phyloP scores from a whole-genome alignment of 2,113 vertebrate genomes.

The Corythornis madagascariensis region DNA sequence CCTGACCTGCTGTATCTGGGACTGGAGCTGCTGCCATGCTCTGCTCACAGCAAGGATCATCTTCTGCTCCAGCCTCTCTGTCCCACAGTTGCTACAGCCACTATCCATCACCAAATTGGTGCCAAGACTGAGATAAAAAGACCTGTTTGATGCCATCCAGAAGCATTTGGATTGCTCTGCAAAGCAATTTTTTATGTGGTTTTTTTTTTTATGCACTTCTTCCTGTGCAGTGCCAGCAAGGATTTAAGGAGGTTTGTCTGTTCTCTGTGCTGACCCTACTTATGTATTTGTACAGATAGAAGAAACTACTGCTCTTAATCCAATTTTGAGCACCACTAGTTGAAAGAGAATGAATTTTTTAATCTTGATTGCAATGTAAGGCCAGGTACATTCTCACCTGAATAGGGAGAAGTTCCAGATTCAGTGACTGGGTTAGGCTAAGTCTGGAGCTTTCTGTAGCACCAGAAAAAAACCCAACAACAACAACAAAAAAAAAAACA shows the following conservation, averaged over 20 bases:
- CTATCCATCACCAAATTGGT: background rate
- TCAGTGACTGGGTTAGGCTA: background rate
- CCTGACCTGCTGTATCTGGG: background rate
- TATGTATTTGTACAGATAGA: background rate
- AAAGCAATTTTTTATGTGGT: rapidly evolving
- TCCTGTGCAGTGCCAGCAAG: background rate
- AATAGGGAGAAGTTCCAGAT: rapidly evolving
- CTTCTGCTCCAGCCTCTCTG: background rate
- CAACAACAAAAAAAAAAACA: too few relatives aligned
- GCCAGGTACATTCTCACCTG: background rate
- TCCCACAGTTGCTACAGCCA: background rate
- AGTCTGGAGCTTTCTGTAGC: background rate
- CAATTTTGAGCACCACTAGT: background rate
- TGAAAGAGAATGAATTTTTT: background rate
- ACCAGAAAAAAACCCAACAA: background rate
- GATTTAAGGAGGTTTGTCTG: background rate
- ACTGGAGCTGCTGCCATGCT: background rate
- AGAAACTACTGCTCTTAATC: background rate
- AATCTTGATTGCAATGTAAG: background rate
- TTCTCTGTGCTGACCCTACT: background rate
- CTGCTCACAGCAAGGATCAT: background rate
- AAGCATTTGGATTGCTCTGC: background rate
- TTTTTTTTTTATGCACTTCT: background rate
- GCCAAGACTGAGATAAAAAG: background rate
- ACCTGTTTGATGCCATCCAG: background rate